Evolutionary conservation across 1,140 invertebrate species (phyloP), one percentile per base, ranked within the genome.

Genomic region (Orius laevigatus): DNA sequence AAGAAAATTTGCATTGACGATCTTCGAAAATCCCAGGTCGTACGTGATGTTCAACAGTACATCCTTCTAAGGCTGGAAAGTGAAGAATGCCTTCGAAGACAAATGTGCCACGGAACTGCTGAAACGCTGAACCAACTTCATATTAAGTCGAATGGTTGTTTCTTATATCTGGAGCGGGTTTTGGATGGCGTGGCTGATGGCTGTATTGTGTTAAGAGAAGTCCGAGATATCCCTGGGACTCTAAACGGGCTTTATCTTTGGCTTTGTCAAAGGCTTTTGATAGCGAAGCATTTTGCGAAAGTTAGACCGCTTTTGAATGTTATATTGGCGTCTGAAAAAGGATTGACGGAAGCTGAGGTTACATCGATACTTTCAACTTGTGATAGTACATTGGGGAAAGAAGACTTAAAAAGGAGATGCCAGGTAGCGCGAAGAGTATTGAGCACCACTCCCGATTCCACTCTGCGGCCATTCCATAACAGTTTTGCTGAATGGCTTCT

Each of bases 141-240:
- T 58, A 95, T 96, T 53, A 97, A 96, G 63, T 92, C 88, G 59
- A 93, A 95, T 62, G 92, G 91, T 0, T 96, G 91, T 60, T 84
- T 96, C 56, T 68, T 96, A 1, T 97, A 95, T 58, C 64, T 96
- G 49, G 88, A 95, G 63, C 89, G 88, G 63, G 85, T 92, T 2
- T 65, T 95, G 18, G 89, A 95, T 57, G 89, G 89, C 0, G 87
- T 95, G 0, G 81, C 85, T 1, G 88, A 95, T 55, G 87, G 83
- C 55, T 93, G 90, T 59, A 91, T 96, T 49, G 84, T 88, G 8
- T 67, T 95, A 18, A 69, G 87, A 1, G 83, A 83, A 60, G 75
- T 85, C 4, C 71, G 84, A 19, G 84, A 94, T 58, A 96, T 97
- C 35, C 92, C 92, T 0, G 90, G 90, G 1, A 97, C 91, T 0